Evolutionary conservation across 1,140 invertebrate species (phyloP), one percentile per base, ranked within the genome.

Genomic region (Acromyrmex heyeri): DNA sequence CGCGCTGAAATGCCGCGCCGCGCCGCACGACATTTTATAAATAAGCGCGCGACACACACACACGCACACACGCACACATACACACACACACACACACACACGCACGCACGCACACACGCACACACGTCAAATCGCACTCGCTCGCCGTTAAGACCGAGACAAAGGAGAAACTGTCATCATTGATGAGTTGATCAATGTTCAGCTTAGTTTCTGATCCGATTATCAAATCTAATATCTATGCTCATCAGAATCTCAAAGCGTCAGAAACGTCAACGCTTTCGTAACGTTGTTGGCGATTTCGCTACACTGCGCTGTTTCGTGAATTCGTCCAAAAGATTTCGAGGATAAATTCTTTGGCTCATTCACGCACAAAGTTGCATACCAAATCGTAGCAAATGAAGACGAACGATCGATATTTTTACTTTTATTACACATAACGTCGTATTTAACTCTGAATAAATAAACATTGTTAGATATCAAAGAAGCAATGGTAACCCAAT

Each of bases 141-240:
- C 34, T 18, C n/a, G 55, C 53, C 53, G 38, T 73, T 73, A 82
- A 82, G 38, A 61, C 38, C 30, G 30, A 34, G 79, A 62, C 55
- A 61, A 73, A 61, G 61, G 79, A 83, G 55, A 34, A 10, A n/a
- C 67, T 82, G 78, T 82, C 78, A 73, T 30, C 30, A 30, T 30
- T 53, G 67, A n/a, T 38, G 53, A 61, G 34, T 73, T 59, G 34
- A 59, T 82, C 79, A 73, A 67, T 61, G 79, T 48, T 82, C 14
- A 30, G 67, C 59, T 82, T 48, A 21, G 34, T 67, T 21, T 50
- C 77, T 73, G 67, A 53, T 24, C 55, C 53, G 55, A 82, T 82
- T 61, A 48, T 82, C 67, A 44, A 73, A 73, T 59, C 55, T 55
- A 12, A 44, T 50, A 73, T 59, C 55, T 55, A 12, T 14, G 48